phyloP scores from a whole-genome alignment of 2,888 invertebrate genomes.

The Spodoptera littoralis region DNA sequence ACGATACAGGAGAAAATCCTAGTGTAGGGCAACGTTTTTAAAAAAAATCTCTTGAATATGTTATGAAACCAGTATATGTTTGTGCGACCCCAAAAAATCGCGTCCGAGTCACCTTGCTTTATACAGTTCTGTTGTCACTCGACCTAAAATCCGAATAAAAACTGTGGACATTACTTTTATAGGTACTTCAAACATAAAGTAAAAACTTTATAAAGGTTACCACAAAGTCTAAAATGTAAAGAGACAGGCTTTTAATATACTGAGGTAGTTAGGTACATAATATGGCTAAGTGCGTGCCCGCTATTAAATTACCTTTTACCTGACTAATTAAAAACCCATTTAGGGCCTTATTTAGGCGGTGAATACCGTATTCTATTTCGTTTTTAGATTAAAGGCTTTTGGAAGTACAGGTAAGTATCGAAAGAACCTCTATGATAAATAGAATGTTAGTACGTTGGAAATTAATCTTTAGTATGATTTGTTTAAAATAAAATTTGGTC shows the following conservation, averaged over 20 bases:
- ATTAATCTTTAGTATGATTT: neutral
- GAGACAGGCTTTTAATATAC: conserved; percentile 46
- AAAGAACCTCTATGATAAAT: conserved; percentile 25
- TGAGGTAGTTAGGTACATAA: conserved; percentile 18
- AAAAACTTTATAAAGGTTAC: conserved; percentile 25
- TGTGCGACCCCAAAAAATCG: too few species aligned
- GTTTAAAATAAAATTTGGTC: too few species aligned
- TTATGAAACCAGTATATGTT: too few species aligned
- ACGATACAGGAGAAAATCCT: too few species aligned
- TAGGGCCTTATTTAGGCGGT: conserved; percentile 32
- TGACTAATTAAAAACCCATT: conserved; percentile 52
- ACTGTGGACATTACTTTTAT: conserved; percentile 9
- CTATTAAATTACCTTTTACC: conserved; percentile 50
- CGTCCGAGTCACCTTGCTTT: too few species aligned
- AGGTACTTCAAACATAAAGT: conserved; percentile 2
- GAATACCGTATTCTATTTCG: conserved; percentile 32
- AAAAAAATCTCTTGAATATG: too few species aligned
- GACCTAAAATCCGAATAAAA: conserved; percentile 14
- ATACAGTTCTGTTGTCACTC: too few species aligned
- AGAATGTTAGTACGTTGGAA: neutral
- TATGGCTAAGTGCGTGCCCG: conserved; percentile 34
- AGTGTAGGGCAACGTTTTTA: too few species aligned
- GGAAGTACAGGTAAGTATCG: conserved; percentile 11
- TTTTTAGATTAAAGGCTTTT: conserved; percentile 21
- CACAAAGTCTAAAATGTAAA: conserved; percentile 32